Evolutionary conservation across 2,888 invertebrate species (phyloP), one percentile per base, ranked within the genome.

Genomic region (Amiota communis): DNA sequence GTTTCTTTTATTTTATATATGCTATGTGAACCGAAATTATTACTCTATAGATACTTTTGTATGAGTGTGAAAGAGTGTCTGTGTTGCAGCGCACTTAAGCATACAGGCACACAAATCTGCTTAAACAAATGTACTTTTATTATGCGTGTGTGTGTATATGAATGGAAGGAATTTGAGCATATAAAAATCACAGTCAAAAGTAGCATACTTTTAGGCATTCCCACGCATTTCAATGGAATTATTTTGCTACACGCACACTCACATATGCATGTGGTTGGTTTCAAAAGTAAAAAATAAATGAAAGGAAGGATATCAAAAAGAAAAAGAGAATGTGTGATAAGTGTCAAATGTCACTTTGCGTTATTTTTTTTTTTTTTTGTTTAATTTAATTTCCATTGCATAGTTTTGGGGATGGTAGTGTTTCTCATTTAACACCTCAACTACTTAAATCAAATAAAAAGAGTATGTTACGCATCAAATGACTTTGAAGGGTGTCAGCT

Each of bases 181-280:
- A 56, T 69, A 70, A 77, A 82, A 82, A 84, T 82, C 84, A 78
- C 73, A 70, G 79, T 76, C 80, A 80, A 81, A 82, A 80, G 80
- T 80, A 81, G 81, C 82, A 81, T 82, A 81, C 84, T 82, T 82
- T 82, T 81, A 76, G 83, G 82, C 75, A 72, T 59, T n/a, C 47
- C 69, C 57, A 51, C 69, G 72, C 74, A 75, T 68, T 71, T 80
- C 80, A 78, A 79, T 79, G 82, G 77, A 78, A 76, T 23, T 23
- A 23, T 23, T 23, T 23, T 3, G 3, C 23, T 23, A 23, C 23
- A 63, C 76, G 70, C 83, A 80, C 74, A 80, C 76, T 79, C 53
- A 6, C 36, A 36, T 6, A 36, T 36, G 36, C 36, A 36, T 36
- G 36, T 36, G 36, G 36, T 36, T 36, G 36, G 6, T 6, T 36